Percentiles rank a stretch among this genome's conserved stretches.
These are phyloP conservation scores for Netelia melanura DNA, from an alignment of 2,888 invertebrate species.

Conservation along the genomic window DNA sequence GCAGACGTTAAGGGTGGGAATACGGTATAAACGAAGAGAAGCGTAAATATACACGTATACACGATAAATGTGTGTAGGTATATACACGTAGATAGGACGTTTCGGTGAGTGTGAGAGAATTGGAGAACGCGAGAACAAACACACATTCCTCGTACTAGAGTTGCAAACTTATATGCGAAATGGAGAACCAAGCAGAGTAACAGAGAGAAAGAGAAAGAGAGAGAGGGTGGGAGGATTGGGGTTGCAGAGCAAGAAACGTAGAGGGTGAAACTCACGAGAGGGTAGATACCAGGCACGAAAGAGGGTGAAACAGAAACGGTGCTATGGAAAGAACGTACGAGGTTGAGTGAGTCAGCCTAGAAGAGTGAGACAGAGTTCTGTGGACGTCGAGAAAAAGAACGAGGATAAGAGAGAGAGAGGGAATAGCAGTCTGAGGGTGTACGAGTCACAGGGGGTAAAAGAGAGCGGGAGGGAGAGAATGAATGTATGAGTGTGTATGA, in stretches of 20 bases:
- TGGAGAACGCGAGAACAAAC: not conserved
- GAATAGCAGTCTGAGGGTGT: not conserved
- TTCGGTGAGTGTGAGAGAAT: too few species aligned
- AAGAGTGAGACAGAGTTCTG: slow-evolving; percentile 26
- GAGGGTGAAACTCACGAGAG: slow-evolving; percentile 16
- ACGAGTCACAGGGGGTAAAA: slow-evolving; percentile 14
- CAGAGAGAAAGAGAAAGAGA: not conserved
- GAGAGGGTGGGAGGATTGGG: not conserved
- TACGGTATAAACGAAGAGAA: not conserved
- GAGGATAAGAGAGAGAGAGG: slow-evolving; percentile 5
- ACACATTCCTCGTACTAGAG: not conserved
- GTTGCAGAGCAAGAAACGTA: not conserved
- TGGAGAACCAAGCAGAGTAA: not conserved
- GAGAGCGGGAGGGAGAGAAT: slow-evolving; percentile 33
- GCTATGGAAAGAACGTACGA: slow-evolving; percentile 40
- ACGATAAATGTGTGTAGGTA: not conserved
- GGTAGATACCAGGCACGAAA: slow-evolving; percentile 42
- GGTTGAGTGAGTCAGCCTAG: slow-evolving; percentile 28
- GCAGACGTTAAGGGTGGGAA: slow-evolving; percentile 40
- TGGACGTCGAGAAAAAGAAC: slow-evolving; percentile 13
- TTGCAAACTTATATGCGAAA: not conserved
- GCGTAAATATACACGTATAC: not conserved
- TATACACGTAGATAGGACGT: too few species aligned
- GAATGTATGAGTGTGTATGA: slow-evolving; percentile 40
- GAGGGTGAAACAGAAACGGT: slow-evolving; percentile 37